Evolutionary conservation across 2,888 invertebrate genomes (phyloP).

Genomic region (Nemapogon koenigi): DNA sequence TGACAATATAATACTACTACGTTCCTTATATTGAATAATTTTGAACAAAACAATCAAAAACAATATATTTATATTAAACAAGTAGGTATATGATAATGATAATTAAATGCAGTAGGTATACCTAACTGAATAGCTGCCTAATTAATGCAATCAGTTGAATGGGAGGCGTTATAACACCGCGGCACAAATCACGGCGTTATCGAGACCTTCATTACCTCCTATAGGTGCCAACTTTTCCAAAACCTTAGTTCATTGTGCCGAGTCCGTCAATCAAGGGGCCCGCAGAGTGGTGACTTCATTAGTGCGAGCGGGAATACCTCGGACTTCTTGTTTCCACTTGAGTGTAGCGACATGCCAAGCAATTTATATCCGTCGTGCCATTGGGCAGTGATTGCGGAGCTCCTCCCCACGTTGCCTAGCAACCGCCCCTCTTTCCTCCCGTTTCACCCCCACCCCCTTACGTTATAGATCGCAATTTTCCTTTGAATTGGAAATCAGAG

Average conservation of each 20-base stretch:
- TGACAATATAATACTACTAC: too few relatives aligned
- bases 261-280: constrained; percentile 52
- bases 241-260: constrained; percentile 23
- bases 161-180: constrained; percentile 28
- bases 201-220: constrained; percentile 31
- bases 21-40: too few relatives aligned
- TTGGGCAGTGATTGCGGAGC: constrained; percentile 65
- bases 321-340: constrained; percentile 37
- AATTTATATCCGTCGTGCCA: constrained; percentile 67
- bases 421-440: constrained; percentile 35
- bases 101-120: too few relatives aligned
- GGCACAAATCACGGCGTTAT: constrained; percentile 46
- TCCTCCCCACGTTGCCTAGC: constrained; percentile 71
- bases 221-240: constrained; percentile 40
- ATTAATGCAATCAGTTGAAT: too few relatives aligned
- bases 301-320: constrained; percentile 35
- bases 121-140: too few relatives aligned
- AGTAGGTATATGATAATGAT: too few relatives aligned
- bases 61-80: too few relatives aligned
- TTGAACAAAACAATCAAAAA: too few relatives aligned
- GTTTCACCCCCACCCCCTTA: constrained; percentile 29
- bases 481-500: constrained; percentile 68
- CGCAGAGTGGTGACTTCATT: constrained; percentile 55
- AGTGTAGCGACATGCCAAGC: constrained; percentile 53
- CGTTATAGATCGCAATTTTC: constrained; percentile 66